Evolutionary conservation across 2,797 vertebrate species (phyloP), one percentile per base, ranked within the genome.

Genomic region (Hydrocynus forskahlii): DNA sequence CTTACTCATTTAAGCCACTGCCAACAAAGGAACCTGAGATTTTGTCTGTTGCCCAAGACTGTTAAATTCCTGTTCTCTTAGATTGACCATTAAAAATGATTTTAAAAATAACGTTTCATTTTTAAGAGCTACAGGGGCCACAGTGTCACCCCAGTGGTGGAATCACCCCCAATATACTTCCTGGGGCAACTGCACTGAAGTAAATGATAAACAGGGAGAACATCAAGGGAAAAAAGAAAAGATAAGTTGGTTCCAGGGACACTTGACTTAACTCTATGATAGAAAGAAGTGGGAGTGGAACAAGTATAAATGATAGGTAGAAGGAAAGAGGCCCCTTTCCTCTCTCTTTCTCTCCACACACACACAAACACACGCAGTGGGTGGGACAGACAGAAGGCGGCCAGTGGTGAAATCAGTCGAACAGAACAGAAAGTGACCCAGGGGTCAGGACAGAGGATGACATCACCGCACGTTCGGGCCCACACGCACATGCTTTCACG

Each of bases 351-450:
- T 52, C 25, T 12, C 14, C 7, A 1, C 68, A 64, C 62, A 73
- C 64, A 69, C 60, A 57, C 80, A 70, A 23, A 62, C 29, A 74
- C 54, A 78, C 48, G 48, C 14, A 69, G 25, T 52, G 81, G 76
- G 76, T 79, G 70, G 79, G 71, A 84, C 63, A 55, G 25, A 64
- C 25, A 76, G 76, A 76, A 73, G 43, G 45, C 50, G 60, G 64
- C 75, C 76, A 81, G 76, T 81, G 71, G 71, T 81, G 83, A 81
- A 84, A 81, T 81, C 71, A 75, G 79, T 64, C 57, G 66, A 75
- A 64, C 80, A 81, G 75, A 81, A 64, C 72, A 64, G 23, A 63
- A 55, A 66, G n/a, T 75, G 71, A 81, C 80, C 83, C 77, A 57
- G 43, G 71, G 83, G 80, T 81, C 83, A 72, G 71, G n/a, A 76